Evolutionary conservation across 1,140 invertebrate species (phyloP), one percentile per base, ranked within the genome.

Genomic region (Drosophila parvula): DNA sequence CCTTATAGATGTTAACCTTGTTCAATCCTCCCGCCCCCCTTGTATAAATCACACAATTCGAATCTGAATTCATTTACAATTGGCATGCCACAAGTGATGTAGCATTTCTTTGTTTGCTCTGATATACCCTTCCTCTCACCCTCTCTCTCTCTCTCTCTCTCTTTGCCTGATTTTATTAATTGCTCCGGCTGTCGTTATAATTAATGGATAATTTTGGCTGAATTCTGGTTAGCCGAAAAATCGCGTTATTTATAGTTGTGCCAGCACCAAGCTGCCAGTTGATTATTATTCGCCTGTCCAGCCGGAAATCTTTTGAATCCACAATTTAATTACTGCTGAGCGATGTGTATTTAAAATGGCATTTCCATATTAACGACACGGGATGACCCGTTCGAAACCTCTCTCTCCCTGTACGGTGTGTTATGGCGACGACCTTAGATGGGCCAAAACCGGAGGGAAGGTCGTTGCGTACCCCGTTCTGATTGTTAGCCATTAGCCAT

Each of bases 41-140:
- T 36, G 11, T 41, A 38, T 38, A 65, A 36, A 68, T 69, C 36
- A 58, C 34, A 27, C 41, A 34, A 58, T 38, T 36, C 68, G 36
- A 58, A 60, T 76, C 55, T 22, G 75, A 76, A 47, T 76, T 36
- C 53, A 59, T 77, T 76, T 76, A 77, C 45, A 76, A 76, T 77
- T 68, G 73, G 74, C 74, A 76, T 76, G 74, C 27, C 73, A 55
- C 51, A 76, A 76, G 44, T 76, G 74, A 76, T 59, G 73, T 76
- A 76, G 74, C 74, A 76, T 44, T 59, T 76, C 56, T 67, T 76
- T 76, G 60, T 65, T 64, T 75, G 58, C 43, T 32, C 45, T 16
- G 53, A 43, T 61, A 43, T 50, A 12, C 34, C 27, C 22, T 10
- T 8, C 14, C n/a, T 10, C 27, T 22, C 12, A 16, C 48, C 8